A percentile compares a stretch with the other conserved stretches of the same genome.
Conservation (phyloP, 64 coral and sea anemone species). For the Exaiptasia diaphana region DNA sequence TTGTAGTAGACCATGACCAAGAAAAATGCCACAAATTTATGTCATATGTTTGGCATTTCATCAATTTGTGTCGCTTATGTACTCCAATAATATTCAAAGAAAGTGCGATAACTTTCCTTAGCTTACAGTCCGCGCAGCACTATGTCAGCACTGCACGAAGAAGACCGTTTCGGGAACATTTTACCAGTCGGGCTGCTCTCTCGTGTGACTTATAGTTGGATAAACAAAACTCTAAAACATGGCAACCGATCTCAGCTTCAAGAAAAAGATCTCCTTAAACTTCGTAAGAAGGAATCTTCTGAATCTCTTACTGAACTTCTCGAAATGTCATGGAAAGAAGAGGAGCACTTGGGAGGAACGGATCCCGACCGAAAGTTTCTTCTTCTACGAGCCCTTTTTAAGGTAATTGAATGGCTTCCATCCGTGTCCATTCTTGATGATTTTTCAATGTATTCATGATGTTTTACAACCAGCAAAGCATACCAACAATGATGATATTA, state of each 20-base stretch:
- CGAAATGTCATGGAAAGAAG: slow-evolving; percentile 4
- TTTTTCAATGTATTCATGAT: no score
- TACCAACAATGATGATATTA: no score
- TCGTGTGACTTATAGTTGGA: neutral
- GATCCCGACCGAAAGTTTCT: neutral
- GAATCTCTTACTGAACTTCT: neutral
- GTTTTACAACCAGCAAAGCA: no score
- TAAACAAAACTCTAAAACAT: neutral
- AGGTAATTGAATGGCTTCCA: no score
- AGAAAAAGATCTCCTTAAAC: slow-evolving; percentile 3
- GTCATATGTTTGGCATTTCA: neutral
- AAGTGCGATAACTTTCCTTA: no score
- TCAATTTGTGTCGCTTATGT: neutral
- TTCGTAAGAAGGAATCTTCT: neutral
- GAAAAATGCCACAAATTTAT: neutral
- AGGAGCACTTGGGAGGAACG: neutral
- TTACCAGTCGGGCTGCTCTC: neutral
- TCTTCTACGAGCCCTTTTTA: neutral
- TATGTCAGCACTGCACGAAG: slow-evolving; percentile 1
- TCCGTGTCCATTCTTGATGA: no score
- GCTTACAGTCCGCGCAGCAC: no score
- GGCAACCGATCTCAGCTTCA: neutral
- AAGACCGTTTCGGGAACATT: neutral
- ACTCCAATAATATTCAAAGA: no score
- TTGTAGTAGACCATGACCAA: neutral